Conservation (phyloP, 1,140 invertebrate genomes). For the Hydropsyche tenuis region DNA sequence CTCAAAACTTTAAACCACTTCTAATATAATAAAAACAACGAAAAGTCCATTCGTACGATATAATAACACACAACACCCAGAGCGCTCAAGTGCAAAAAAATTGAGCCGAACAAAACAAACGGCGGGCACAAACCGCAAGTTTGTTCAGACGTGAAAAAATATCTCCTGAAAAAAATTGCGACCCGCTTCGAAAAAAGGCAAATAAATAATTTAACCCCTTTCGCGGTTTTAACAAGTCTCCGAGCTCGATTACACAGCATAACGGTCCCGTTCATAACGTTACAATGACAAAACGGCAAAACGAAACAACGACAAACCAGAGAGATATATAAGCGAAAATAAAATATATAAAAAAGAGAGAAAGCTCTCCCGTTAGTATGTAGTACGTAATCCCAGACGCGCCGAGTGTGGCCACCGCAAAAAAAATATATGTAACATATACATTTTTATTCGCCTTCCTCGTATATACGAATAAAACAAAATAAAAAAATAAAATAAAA, state of each 20-base stretch:
- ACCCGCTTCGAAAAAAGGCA: slow-evolving; percentile 13
- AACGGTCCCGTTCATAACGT: slow-evolving; percentile 25
- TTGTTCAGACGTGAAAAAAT: slow-evolving; percentile 24
- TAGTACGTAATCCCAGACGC: background rate
- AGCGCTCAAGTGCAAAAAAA: background rate
- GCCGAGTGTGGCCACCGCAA: slow-evolving; percentile 14
- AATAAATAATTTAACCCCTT: slow-evolving; percentile 32
- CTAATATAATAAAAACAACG: no score
- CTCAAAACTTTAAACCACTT: no score
- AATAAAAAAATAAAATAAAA: slow-evolving; percentile 21
- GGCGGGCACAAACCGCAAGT: slow-evolving; percentile 19
- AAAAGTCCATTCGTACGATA: background rate
- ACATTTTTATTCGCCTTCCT: background rate
- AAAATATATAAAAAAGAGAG: background rate
- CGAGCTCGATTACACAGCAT: slow-evolving; percentile 34
- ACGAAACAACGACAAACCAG: slow-evolving; percentile 24
- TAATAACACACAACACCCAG: background rate
- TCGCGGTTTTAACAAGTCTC: slow-evolving; percentile 35
- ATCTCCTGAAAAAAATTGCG: slow-evolving; percentile 2
- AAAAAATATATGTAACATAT: background rate
- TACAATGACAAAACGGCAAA: slow-evolving; percentile 27
- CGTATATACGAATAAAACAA: background rate
- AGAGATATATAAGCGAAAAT: background rate
- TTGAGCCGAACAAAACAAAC: slow-evolving; percentile 8
- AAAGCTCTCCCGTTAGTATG: background rate